Evolutionary conservation across 2,888 invertebrate species (phyloP), one percentile per base, ranked within the genome.

Genomic region (Drosophila conformis): DNA sequence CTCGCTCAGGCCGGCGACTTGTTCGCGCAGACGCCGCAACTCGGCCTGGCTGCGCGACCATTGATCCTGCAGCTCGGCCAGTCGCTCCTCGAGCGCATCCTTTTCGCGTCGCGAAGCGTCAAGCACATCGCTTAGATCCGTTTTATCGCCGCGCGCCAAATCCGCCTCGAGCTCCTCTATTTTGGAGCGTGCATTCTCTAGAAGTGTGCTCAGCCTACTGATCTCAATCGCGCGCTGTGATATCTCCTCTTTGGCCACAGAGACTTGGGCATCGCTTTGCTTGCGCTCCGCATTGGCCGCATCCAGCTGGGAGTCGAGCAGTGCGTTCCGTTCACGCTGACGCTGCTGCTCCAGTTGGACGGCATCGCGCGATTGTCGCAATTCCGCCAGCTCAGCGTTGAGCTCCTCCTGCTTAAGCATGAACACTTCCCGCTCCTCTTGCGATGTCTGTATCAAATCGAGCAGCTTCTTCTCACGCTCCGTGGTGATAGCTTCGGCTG

Each of bases 101-200:
- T 97, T 97, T 83, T 97, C 97, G 74, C 95, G 95, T 31, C 96
- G 93, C 0, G 95, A 95, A 57, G 94, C 94, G 83, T 96, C 95
- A 59, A 97, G 91, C 18, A 96, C 92, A 87, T 96, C 96, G 76
- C 96, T 96, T 51, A 96, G 92, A 90, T 97, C 96, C 48, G 96
- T 95, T 87, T 96, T 96, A 80, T 95, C 96, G 70, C 95, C 95
- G 36, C 96, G 93, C n/a, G 95, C 94, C 69, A 95, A 92, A 73
- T 95, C 95, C 76, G 95, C 95, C 78, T 96, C 96, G 66, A 96
- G 92, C 88, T 97, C 96, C 53, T 94, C 94, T 72, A 96, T 96
- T 93, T 98, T 98, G 6, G 96, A 96, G 87, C 97, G 95, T 10
- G 98, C 97, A 92, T 96, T 97, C 75, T 98, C 98, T 25, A 98